phyloP scores from a whole-genome alignment of 2,888 invertebrate species.

The Apodemia duryi region DNA sequence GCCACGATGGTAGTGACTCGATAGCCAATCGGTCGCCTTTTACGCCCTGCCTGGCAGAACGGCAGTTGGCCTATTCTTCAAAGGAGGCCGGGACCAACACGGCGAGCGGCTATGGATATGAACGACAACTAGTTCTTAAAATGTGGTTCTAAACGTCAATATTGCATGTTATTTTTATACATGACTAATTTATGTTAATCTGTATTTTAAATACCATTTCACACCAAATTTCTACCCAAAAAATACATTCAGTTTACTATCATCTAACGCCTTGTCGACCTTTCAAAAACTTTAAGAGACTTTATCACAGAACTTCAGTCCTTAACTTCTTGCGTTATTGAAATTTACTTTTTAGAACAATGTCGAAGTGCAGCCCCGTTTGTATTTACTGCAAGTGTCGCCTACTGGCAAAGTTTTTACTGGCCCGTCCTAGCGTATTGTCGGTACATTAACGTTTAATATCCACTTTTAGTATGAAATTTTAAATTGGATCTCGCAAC shows the following conservation, averaged over 20 bases:
- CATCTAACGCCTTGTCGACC: conserved; percentile 18
- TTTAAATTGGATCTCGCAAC: conserved; percentile 63
- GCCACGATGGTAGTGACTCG: no score
- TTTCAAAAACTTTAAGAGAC: conserved; percentile 23
- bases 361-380: conserved; percentile 58
- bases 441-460: conserved; percentile 73
- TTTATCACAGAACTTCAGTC: conserved; percentile 29
- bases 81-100: no score
- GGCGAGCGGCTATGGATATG: no score
- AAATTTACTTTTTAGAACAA: conserved; percentile 69
- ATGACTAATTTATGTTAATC: no score
- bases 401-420: conserved; percentile 71
- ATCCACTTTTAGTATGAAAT: conserved; percentile 57
- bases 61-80: no score
- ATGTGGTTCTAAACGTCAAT: no score
- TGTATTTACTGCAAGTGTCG: conserved; percentile 43
- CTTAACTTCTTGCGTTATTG: conserved; percentile 62
- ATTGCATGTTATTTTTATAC: no score
- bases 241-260: not conserved
- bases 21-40: no score
- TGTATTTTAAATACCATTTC: no score
- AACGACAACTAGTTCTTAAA: no score
- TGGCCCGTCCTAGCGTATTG: conserved; percentile 63
- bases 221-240: not conserved
- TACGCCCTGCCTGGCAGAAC: no score